These are phyloP conservation scores for Formica aserva DNA, from an alignment of 2,888 invertebrate species.

Conservation along the genomic window DNA sequence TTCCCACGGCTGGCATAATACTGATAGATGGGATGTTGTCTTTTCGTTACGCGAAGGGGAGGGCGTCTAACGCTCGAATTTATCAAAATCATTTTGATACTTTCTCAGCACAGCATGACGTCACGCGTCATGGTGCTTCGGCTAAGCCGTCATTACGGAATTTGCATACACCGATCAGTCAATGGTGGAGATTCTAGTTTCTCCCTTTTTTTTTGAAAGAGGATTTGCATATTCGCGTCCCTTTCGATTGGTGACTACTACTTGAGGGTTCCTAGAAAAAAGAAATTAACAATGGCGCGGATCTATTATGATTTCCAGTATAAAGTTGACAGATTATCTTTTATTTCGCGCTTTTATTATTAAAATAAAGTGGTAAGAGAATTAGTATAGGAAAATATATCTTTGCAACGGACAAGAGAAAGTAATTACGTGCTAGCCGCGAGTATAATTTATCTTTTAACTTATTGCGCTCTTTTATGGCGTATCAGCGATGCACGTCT, in stretches of 20 bases:
- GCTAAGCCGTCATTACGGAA: slow-evolving; percentile 82
- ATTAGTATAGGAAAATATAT: slow-evolving; percentile 25
- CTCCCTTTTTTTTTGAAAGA: slow-evolving; percentile 26
- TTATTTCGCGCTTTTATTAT: slow-evolving; percentile 38
- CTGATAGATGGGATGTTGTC: slow-evolving; percentile 81
- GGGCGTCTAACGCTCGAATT: slow-evolving; percentile 77
- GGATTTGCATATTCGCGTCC: slow-evolving; percentile 74
- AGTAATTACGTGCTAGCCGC: slow-evolving; percentile 29
- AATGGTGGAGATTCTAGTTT: slow-evolving; percentile 70
- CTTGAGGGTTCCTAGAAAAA: slow-evolving; percentile 9
- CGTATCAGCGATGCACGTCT: slow-evolving; percentile 40
- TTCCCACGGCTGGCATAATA: slow-evolving; percentile 80
- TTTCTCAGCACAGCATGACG: slow-evolving; percentile 81
- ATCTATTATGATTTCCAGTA: slow-evolving; percentile 23
- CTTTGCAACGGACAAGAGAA: slow-evolving; percentile 36
- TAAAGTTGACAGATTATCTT: slow-evolving; percentile 29
- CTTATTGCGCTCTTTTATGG: slow-evolving; percentile 39
- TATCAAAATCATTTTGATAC: slow-evolving; percentile 81
- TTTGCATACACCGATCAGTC: slow-evolving; percentile 83
- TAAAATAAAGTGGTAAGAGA: slow-evolving; percentile 44
- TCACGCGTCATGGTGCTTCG: slow-evolving; percentile 75
- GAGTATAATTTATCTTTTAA: slow-evolving; percentile 50
- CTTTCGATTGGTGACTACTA: slow-evolving; percentile 29
- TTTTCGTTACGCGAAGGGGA: slow-evolving; percentile 64
- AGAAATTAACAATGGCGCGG: slow-evolving; percentile 42